Base-by-base conservation (phyloP, 2,113 vertebrate genomes). In the Nycticebus coucang region DNA sequence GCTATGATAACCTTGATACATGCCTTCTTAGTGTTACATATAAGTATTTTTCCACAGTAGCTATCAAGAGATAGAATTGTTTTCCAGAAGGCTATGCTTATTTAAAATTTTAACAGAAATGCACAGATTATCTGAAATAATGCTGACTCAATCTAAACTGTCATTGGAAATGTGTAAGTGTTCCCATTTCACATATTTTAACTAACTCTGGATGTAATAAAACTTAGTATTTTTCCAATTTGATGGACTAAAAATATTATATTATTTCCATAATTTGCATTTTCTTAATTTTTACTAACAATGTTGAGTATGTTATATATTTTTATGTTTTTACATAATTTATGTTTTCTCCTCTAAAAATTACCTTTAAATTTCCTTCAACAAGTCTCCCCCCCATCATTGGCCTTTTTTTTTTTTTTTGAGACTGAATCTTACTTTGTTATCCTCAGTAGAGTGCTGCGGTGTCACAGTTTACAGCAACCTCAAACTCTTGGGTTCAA, bases 91-190 rank as follows among this genome's bases (percentile, higher is more conserved):
- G 26, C 13, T 82, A 35, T 64, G n/a, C 50, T 95, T 21, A 66
- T 92, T 95, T 89, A 71, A 78, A 64, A 69, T 72, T 80, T 94
- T 68, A 84, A 68, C 28, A 15, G 68, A 86, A 91, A 87, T 72
- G 57, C 60, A n/a, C 59, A 71, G 50, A 72, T 60, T 87, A 4
- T 53, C 79, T 81, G 21, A 21, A 68, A 92, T 35, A 81, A 55
- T 71, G 24, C 19, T 69, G 75, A 85, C 69, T 24, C 55, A 91
- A 66, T 68, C 66, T 96, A 86, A 86, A 57, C 37, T 86, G 35
- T 82, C 13, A 66, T 50, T 71, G 33, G 66, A 91, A 89, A 81
- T 50, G 14, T 53, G 14, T 72, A 33, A 78, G 19, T 72, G 9
- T 77, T 91, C 60, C 66, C n/a, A 37, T 83, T 83, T 93, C 18